Base-by-base conservation (phyloP, 1,140 invertebrate genomes). In the Ostrea edulis region DNA sequence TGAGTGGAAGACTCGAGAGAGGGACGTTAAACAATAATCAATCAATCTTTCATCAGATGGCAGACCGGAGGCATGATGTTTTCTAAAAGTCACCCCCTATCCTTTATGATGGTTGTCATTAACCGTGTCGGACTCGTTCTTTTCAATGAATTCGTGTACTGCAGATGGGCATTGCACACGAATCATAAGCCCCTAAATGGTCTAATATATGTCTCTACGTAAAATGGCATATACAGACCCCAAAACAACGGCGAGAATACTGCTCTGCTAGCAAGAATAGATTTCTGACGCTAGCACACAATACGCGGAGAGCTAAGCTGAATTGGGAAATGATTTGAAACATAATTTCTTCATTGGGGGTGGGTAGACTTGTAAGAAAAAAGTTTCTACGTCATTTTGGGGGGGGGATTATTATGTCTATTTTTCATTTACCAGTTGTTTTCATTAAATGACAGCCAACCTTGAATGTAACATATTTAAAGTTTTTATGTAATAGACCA, bases 161-260 rank as follows among this genome's bases (percentile, higher is more conserved):
- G 12, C 62, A 77, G 29, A n/a, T 12, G 85, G 65, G 25, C 1
- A 77, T 25, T 53, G 65, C 17, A 86, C 4, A n/a, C 68, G 14
- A 9, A 77, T 9, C 68, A 77, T 53, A 54, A 25, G 53, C n/a
- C 81, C 85, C 17, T n/a, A n/a, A n/a, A n/a, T n/a, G n/a, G n/a
- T n/a, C n/a, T n/a, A n/a, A n/a, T n/a, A n/a, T n/a, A n/a, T n/a
- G n/a, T n/a, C n/a, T n/a, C n/a, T n/a, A n/a, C n/a, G 20, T 86
- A 86, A 52, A 77, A 77, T 77, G 68, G 35, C 85, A 77, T 83
- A 22, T 87, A 35, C 0, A 84, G 51, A 14, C 22, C 44, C 51
- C 62, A 87, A 20, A 87, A 87, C 44, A 87, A 83, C 11, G n/a
- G 53, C 4, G 55, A 22, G 51, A 83, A 87, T 14, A 82, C 52